Evolutionary conservation across 2,888 invertebrate species (phyloP), one percentile per base, ranked within the genome.

Genomic region (Hirtodrosophila duncani): DNA sequence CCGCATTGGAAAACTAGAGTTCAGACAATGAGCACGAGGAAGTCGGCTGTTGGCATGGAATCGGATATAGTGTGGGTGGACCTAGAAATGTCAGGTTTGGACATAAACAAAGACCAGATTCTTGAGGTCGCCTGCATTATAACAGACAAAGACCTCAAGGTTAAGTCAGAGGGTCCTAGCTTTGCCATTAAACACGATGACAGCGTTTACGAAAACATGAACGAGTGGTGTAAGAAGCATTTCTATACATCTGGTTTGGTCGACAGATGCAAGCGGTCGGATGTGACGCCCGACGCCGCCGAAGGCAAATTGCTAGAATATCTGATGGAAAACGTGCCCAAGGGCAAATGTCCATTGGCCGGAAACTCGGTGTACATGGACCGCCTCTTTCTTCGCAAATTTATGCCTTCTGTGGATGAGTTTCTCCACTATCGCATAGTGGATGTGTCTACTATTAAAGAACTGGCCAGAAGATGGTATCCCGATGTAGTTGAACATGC

Each of bases 281-380:
- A 88, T 20, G 87, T 93, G 24, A 88, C 90, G 0, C 62, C 93
- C 3, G 78, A 88, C 45, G 88, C 91, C 55, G 97, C 95, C 0
- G 96, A 97, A 83, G 84, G 88, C 7, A 83, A 88, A 72, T 75
- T 98, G 14, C 80, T 96, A n/a, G 80, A 90, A 1, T 97, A 96
- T 86, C 84, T 98, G 0, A 86, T 89, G 61, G 88, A 87, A 37
- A 69, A 88, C 53, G 81, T 89, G 23, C 86, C 87, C 1, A 68
- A 86, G 78, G 90, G 90, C 9, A 88, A 87, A 55, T 93, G 93
- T 77, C 94, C 95, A 0, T 81, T 98, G 34, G 97, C 93, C 6
- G 98, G 98, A 0, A 98, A 95, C 88, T 91, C 94, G 41, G 90
- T 98, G 2, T 94, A 95, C 72, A 91, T 93, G 90, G 98, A 99